A percentile compares a stretch with the other conserved stretches of the same genome.
These are phyloP conservation scores for Siniperca knerii DNA, from an alignment of 2,113 vertebrate genomes.

Conservation along the genomic window DNA sequence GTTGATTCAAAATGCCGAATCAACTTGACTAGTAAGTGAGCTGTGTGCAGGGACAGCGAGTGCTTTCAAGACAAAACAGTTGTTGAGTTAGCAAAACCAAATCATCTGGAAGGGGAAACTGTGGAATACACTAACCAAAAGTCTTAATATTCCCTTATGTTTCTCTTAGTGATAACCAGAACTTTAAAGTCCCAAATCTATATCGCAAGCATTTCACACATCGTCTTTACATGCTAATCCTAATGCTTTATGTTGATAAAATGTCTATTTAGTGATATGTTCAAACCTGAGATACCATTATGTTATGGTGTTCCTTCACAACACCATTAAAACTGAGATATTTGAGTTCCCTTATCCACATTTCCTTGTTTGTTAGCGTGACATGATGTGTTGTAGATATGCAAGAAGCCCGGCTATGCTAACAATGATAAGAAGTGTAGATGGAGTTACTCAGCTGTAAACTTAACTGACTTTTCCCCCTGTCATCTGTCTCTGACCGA, in stretches of 20 bases:
- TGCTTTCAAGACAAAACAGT: slow-evolving; percentile 34
- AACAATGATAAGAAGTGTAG: slow-evolving; percentile 53
- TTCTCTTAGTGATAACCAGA: slow-evolving; percentile 31
- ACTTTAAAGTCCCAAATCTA: slow-evolving; percentile 42
- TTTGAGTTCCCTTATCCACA: slow-evolving; percentile 37
- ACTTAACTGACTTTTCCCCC: slow-evolving; percentile 29
- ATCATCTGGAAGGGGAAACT: slow-evolving; percentile 47
- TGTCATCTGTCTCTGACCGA: slow-evolving; percentile 18
- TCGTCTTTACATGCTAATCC: slow-evolving; percentile 28
- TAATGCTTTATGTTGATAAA: slow-evolving; percentile 37
- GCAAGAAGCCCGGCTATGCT: slow-evolving; percentile 51
- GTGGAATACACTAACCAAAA: slow-evolving; percentile 61
- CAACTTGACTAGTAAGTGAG: slow-evolving; percentile 16
- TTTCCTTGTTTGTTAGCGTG: slow-evolving; percentile 48
- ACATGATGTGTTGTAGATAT: slow-evolving; percentile 48
- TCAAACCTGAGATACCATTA: slow-evolving; percentile 80
- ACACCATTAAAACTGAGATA: slow-evolving; percentile 58
- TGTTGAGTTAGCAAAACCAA: slow-evolving; percentile 43
- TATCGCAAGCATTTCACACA: slow-evolving; percentile 10
- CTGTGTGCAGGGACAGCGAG: slow-evolving; percentile 46
- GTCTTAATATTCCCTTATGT: slow-evolving; percentile 42
- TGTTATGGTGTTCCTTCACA: slow-evolving; percentile 52
- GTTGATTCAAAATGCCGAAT: slow-evolving; percentile 38
- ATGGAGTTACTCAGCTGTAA: slow-evolving; percentile 50
- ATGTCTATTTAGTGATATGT: slow-evolving; percentile 74